phyloP scores from a whole-genome alignment of 2,888 invertebrate genomes.

The Cheiracanthium punctorium region DNA sequence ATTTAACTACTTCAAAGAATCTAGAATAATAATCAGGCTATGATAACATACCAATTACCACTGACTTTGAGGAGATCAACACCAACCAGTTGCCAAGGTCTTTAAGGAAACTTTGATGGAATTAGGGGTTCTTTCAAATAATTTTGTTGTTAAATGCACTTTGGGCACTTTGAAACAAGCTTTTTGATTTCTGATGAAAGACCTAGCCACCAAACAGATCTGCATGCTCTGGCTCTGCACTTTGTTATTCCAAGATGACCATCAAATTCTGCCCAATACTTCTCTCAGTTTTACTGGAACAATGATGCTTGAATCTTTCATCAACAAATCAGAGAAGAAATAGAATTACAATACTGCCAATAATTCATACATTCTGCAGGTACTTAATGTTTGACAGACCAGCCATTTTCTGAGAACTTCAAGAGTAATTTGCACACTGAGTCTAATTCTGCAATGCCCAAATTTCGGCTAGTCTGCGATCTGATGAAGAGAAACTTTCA shows the following conservation, averaged over 20 bases:
- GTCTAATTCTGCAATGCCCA: neutral
- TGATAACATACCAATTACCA: neutral
- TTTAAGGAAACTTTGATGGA: neutral
- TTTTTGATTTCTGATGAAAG: neutral
- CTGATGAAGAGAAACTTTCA: neutral
- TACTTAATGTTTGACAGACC: neutral
- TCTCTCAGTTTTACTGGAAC: conserved; percentile 70
- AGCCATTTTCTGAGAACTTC: too few relatives aligned
- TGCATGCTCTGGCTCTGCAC: neutral
- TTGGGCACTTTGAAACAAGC: neutral
- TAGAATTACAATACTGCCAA: neutral
- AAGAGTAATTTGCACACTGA: too few relatives aligned
- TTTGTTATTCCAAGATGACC: conserved; percentile 72
- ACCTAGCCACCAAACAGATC: neutral
- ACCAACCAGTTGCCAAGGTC: neutral
- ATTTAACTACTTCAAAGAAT: neutral
- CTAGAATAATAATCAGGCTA: conserved; percentile 16
- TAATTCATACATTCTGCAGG: neutral
- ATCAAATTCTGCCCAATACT: conserved; percentile 68
- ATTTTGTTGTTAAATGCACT: neutral
- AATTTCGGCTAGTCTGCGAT: neutral
- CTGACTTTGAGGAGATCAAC: neutral
- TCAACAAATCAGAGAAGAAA: conserved; percentile 24
- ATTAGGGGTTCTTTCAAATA: neutral
- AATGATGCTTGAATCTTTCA: conserved; percentile 38